Percentiles rank a stretch among this genome's conserved stretches.
These are phyloP conservation scores for Drosophila asahinai DNA, from an alignment of 1,140 invertebrate species.

Conservation along the genomic window DNA sequence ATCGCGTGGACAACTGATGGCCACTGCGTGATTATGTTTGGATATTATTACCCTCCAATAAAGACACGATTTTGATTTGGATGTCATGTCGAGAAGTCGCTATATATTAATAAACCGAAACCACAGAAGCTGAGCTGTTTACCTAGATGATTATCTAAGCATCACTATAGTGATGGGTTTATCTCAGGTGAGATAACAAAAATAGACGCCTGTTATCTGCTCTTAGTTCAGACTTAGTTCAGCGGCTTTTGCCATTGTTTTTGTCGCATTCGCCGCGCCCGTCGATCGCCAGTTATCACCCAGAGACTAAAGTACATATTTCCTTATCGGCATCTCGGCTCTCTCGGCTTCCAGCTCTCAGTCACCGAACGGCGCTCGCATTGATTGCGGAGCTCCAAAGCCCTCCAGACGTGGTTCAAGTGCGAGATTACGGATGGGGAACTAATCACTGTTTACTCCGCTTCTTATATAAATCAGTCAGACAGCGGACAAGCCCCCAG, in stretches of 20 bases:
- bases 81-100: neutral
- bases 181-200: constrained; percentile 5
- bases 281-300: constrained; percentile 45
- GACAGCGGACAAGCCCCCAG: constrained; percentile 16
- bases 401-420: constrained; percentile 22
- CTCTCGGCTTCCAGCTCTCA: neutral
- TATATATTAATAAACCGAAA: neutral
- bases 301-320: constrained; percentile 39
- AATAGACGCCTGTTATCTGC: constrained; percentile 24
- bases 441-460: neutral
- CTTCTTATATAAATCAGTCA: neutral
- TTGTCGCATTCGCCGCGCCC: constrained; percentile 1
- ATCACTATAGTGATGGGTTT: neutral
- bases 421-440: neutral
- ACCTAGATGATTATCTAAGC: neutral
- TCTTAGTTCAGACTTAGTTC: constrained; percentile 7
- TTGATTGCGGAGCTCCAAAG: constrained; percentile 22
- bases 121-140: constrained; percentile 41
- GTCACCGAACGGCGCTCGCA: neutral
- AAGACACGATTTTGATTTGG: neutral
- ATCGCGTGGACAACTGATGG: constrained; percentile 13
- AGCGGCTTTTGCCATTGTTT: neutral
- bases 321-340: constrained; percentile 20
- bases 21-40: constrained; percentile 28
- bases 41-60: neutral